Percentiles rank a stretch among this genome's conserved stretches.
These are phyloP conservation scores for Momotus momota DNA, from an alignment of 2,797 vertebrate genomes.

Conservation along the genomic window DNA sequence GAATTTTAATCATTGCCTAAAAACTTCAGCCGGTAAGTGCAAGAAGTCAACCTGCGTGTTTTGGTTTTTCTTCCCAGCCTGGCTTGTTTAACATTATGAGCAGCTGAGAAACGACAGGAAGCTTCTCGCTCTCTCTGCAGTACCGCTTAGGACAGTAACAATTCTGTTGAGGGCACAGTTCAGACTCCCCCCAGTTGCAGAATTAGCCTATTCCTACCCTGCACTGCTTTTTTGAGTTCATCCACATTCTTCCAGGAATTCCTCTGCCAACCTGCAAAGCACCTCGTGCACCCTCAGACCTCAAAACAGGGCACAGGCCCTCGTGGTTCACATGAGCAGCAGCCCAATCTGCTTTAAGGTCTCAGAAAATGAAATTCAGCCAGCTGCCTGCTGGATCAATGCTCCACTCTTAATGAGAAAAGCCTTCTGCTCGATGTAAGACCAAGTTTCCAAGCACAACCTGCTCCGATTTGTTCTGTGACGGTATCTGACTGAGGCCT, in stretches of 20 bases:
- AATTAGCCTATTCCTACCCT: not conserved
- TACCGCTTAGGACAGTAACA: not conserved
- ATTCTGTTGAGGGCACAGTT: not conserved
- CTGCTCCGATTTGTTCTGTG: constrained; percentile 24
- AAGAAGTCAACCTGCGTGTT: not conserved
- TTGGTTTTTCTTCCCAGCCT: not conserved
- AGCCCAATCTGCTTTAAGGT: not conserved
- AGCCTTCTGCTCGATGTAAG: not conserved
- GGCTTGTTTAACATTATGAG: not conserved
- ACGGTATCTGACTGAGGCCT: not conserved
- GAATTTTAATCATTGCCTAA: not conserved
- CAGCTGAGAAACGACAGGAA: rapidly evolving
- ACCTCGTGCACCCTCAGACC: not conserved
- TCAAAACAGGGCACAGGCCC: not conserved
- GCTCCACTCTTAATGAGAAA: not conserved
- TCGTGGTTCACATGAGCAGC: not conserved
- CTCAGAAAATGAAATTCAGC: not conserved
- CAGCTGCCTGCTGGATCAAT: not conserved
- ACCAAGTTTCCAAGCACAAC: not conserved
- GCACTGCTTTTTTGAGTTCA: constrained; percentile 6
- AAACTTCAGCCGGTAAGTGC: not conserved
- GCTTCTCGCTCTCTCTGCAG: not conserved
- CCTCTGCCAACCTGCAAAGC: not conserved
- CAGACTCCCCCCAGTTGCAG: not conserved
- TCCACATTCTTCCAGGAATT: not conserved